A percentile compares a stretch with the other conserved stretches of the same genome.
phyloP scores from a whole-genome alignment of 2,888 invertebrate genomes.

The Parthenolecanium corni region DNA sequence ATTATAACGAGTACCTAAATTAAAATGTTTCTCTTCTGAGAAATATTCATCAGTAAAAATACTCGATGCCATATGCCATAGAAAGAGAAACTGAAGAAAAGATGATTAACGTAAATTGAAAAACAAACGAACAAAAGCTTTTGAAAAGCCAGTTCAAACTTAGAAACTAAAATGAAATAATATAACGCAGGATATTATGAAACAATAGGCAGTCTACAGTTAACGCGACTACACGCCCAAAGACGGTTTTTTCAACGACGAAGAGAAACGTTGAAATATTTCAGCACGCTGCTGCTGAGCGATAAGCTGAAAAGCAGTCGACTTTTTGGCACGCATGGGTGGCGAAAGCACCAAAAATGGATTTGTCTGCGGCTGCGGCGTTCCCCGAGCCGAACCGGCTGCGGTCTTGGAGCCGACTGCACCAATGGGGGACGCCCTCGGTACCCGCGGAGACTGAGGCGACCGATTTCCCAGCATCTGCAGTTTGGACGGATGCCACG shows the following conservation, averaged over 20 bases:
- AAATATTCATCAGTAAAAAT: too few relatives aligned
- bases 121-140: neutral
- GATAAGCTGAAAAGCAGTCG: neutral
- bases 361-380: neutral
- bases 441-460: neutral
- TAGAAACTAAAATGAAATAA: neutral
- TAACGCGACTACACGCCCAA: neutral
- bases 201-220: neutral
- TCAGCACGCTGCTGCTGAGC: slow-evolving; percentile 11
- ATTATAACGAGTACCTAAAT: too few relatives aligned
- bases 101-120: too few relatives aligned
- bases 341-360: neutral
- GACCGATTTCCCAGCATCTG: neutral
- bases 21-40: too few relatives aligned
- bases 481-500: neutral
- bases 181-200: neutral
- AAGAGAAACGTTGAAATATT: slow-evolving; percentile 14
- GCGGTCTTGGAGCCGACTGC: neutral
- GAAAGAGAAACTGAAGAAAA: too few relatives aligned
- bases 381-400: neutral
- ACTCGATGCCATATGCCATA: too few relatives aligned
- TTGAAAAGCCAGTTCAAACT: neutral
- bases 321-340: neutral
- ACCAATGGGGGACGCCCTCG: neutral
- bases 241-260: slow-evolving; percentile 3